phyloP scores from a whole-genome alignment of 2,797 vertebrate species.

The Esox lucius region DNA sequence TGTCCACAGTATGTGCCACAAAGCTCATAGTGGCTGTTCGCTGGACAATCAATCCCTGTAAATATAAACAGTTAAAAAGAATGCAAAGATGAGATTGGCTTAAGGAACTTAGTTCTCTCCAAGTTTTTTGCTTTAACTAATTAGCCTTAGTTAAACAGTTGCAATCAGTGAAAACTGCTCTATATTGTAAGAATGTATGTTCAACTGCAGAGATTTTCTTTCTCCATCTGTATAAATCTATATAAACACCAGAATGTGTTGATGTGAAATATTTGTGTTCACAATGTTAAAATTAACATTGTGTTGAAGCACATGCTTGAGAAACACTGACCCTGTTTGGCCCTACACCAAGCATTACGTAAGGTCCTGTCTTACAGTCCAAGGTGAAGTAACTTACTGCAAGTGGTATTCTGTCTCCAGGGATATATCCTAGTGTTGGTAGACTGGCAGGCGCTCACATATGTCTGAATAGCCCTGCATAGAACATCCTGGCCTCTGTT shows the following conservation, averaged over 20 bases:
- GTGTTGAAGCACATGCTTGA: neutral
- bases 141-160: neutral
- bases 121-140: too few relatives aligned
- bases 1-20: conserved; percentile 68
- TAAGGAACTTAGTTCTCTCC: neutral
- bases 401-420: conserved; percentile 76
- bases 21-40: conserved; percentile 71
- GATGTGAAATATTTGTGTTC: neutral
- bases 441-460: conserved; percentile 77
- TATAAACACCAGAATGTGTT: neutral
- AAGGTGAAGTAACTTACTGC: conserved; percentile 69
- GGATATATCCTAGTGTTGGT: conserved; percentile 54
- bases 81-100: neutral
- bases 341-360: neutral
- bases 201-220: neutral
- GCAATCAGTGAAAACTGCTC: neutral
- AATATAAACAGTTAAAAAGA: neutral
- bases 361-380: neutral
- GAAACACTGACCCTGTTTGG: neutral
- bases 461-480: conserved; percentile 67
- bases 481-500: conserved; percentile 35
- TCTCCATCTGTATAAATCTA: neutral
- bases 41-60: neutral
- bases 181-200: neutral
- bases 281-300: neutral